These are phyloP conservation scores for Mesorhabditis sp. DNA, from an alignment of 2,888 invertebrate genomes.

Conservation along the genomic window DNA sequence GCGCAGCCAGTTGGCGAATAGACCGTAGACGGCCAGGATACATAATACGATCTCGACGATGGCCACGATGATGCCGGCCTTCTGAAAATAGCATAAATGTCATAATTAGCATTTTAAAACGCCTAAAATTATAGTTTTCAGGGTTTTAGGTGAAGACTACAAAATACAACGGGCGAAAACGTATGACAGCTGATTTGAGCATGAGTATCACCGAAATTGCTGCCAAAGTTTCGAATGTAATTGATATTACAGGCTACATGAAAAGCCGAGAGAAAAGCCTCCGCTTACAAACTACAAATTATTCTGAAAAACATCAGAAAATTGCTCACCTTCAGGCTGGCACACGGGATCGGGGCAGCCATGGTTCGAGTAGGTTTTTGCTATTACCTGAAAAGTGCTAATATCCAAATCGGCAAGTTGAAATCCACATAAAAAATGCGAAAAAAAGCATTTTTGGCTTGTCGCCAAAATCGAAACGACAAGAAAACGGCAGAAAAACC, in stretches of 20 bases:
- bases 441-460: too few relatives aligned
- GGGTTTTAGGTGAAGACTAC: background rate
- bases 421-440: too few relatives aligned
- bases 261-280: too few relatives aligned
- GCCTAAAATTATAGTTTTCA: background rate
- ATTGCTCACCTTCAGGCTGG: background rate
- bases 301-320: background rate
- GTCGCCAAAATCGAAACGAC: too few relatives aligned
- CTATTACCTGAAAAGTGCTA: too few relatives aligned
- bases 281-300: background rate
- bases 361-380: background rate
- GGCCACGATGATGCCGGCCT: constrained; percentile 54
- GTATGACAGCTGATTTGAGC: too few relatives aligned
- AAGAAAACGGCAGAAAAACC: too few relatives aligned
- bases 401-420: too few relatives aligned
- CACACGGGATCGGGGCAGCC: background rate
- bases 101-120: background rate
- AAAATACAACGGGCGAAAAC: background rate
- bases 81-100: constrained; percentile 26
- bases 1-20: constrained; percentile 52
- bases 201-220: too few relatives aligned
- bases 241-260: too few relatives aligned
- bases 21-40: constrained; percentile 52
- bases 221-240: too few relatives aligned
- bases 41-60: constrained; percentile 54